phyloP scores from a whole-genome alignment of 2,888 invertebrate species.

The Isotomurus palustris region DNA sequence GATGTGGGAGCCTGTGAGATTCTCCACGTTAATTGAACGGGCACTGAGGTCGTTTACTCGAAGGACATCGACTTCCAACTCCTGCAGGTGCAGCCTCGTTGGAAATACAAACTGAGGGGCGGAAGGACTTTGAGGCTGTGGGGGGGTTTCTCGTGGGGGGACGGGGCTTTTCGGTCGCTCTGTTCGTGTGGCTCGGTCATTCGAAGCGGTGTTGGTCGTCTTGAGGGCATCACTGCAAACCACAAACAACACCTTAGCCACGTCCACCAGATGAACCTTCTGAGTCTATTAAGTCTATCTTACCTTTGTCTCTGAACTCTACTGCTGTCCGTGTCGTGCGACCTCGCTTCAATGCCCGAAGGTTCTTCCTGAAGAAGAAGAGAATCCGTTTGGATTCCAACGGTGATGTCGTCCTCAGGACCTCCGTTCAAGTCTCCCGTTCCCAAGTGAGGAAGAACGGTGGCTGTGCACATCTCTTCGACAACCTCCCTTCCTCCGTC shows the following conservation, averaged over 20 bases:
- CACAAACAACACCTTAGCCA: too few relatives aligned
- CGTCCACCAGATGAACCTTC: too few relatives aligned
- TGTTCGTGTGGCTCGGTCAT: constrained; percentile 12
- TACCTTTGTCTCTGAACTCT: constrained; percentile 18
- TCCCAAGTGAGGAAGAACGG: constrained; percentile 26
- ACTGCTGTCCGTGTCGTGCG: constrained; percentile 21
- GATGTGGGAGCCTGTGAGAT: constrained; percentile 41
- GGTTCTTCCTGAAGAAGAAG: constrained; percentile 70
- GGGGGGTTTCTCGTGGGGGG: neutral
- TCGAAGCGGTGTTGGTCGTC: constrained; percentile 13
- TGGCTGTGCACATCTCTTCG: constrained; percentile 23
- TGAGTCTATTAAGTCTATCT: too few relatives aligned
- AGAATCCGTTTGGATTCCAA: constrained; percentile 80
- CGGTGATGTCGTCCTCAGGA: constrained; percentile 48
- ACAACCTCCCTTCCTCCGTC: constrained; percentile 4
- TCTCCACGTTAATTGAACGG: constrained; percentile 36
- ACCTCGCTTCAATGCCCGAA: constrained; percentile 46
- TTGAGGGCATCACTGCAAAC: constrained; percentile 16
- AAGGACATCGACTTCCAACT: constrained; percentile 45
- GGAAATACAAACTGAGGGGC: constrained; percentile 35
- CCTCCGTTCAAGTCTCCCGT: neutral
- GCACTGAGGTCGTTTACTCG: constrained; percentile 44
- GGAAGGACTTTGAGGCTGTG: constrained; percentile 3
- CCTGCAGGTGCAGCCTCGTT: constrained; percentile 39
- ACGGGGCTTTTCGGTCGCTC: neutral